phyloP scores from a whole-genome alignment of 2,113 vertebrate species.

The Montifringilla adamsi region DNA sequence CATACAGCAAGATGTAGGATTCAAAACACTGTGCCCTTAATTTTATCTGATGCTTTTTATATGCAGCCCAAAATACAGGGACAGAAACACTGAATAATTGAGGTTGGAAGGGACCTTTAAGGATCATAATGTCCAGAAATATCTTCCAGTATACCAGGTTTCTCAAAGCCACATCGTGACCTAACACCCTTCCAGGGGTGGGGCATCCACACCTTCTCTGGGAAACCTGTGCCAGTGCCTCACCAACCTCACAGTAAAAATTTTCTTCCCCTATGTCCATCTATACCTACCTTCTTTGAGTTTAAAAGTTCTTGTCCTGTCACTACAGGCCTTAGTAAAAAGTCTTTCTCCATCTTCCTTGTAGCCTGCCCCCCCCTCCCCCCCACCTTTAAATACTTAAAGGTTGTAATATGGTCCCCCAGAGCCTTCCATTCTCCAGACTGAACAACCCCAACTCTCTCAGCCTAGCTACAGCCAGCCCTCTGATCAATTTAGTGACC shows the following conservation, averaged over 20 bases:
- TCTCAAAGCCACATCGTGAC: background rate
- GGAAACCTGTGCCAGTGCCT: background rate
- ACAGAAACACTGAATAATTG: background rate
- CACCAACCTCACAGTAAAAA: background rate
- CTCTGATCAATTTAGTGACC: background rate
- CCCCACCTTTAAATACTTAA: background rate
- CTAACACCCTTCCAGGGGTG: background rate
- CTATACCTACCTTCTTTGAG: background rate
- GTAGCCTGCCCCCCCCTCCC: background rate
- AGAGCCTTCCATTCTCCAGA: background rate
- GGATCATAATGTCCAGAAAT: background rate
- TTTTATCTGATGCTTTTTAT: background rate
- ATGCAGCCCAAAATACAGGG: background rate
- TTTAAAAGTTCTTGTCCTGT: background rate
- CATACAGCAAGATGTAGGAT: background rate
- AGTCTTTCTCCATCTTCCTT: background rate
- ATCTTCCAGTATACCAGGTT: background rate
- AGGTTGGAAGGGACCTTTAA: background rate
- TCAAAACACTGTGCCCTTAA: background rate
- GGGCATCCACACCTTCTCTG: background rate
- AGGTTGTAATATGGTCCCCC: background rate
- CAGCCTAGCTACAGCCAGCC: background rate
- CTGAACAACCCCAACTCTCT: background rate
- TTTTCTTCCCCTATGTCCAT: background rate
- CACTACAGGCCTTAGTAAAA: background rate